phyloP scores from a whole-genome alignment of 2,113 vertebrate genomes.

The Myiopsitta monachus region DNA sequence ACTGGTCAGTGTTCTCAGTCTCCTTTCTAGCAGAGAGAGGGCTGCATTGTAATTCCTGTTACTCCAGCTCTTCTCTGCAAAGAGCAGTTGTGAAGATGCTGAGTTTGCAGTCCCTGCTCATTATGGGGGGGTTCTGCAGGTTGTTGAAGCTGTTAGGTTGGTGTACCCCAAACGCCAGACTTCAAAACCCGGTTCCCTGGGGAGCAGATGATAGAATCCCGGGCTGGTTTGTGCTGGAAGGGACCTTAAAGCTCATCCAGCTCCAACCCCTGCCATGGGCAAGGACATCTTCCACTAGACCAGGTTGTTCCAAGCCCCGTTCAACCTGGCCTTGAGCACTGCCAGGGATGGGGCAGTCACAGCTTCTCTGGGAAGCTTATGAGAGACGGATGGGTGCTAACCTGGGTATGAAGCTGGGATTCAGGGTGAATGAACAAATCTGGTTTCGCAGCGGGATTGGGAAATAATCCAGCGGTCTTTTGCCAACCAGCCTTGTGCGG shows the following conservation, averaged over 20 bases:
- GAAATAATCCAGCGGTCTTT: background rate
- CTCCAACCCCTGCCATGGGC: background rate
- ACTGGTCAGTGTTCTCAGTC: background rate
- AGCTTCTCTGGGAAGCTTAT: background rate
- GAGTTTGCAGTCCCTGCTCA: background rate
- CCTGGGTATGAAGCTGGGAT: background rate
- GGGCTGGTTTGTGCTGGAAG: background rate
- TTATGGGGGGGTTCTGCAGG: background rate
- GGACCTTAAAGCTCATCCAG: background rate
- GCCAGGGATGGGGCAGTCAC: background rate
- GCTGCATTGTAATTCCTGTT: rapidly evolving
- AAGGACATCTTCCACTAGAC: background rate
- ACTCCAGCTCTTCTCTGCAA: background rate
- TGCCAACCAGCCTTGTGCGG: background rate
- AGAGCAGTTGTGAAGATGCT: background rate
- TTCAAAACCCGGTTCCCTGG: rapidly evolving
- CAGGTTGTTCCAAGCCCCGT: background rate
- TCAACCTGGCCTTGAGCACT: background rate
- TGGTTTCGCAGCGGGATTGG: background rate
- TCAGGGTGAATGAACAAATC: background rate
- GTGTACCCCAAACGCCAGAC: background rate
- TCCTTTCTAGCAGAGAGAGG: background rate
- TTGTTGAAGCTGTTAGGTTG: background rate
- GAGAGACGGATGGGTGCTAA: background rate
- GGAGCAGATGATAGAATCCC: background rate